Base-by-base conservation (phyloP, 2,888 invertebrate genomes). In the Epinotia bilunana region DNA sequence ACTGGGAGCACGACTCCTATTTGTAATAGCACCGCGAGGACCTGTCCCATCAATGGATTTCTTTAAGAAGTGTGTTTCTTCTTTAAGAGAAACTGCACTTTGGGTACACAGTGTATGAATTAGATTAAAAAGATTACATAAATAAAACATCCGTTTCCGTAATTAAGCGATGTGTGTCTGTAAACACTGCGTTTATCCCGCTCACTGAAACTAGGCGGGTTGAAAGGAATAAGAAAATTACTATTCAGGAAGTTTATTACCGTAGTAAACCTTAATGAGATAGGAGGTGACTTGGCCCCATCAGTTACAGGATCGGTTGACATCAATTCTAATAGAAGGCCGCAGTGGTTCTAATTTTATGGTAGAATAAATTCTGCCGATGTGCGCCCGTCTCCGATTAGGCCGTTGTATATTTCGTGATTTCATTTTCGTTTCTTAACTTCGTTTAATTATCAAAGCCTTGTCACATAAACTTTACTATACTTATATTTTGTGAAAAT, bases 281-380 rank as follows among this genome's bases (percentile, higher is more conserved):
- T 79, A 81, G 77, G 78, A 78, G 79, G 70, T 77, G 70, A 62
- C 73, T 78, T 79, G 82, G 79, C 78, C 82, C 81, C 83, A 83
- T 81, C 83, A 81, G 83, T 81, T 83, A 81, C 82, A 82, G 81
- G 80, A 79, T 81, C 77, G 79, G 78, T 77, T 74, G 77, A 80
- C 80, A 81, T 85, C 83, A 84, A 84, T 84, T 80, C 80, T 81
- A 80, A 80, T 81, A 78, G 79, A 67, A 77, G 74, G 69, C 76
- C 76, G 77, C 82, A 76, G 81, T 79, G 78, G 74, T 77, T 83
- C 81, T 84, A 83, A 87, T 87, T 87, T 88, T 84, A 85, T 83
- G 86, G 83, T 69, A 79, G 82, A 86, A 82, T 83, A 81, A 81
- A 78, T 78, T 78, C 79, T 78, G 79, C 79, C 78, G 79, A 77